Evolutionary conservation across 2,797 vertebrate genomes (phyloP).

Genomic region (Sarcophilus harrisii): DNA sequence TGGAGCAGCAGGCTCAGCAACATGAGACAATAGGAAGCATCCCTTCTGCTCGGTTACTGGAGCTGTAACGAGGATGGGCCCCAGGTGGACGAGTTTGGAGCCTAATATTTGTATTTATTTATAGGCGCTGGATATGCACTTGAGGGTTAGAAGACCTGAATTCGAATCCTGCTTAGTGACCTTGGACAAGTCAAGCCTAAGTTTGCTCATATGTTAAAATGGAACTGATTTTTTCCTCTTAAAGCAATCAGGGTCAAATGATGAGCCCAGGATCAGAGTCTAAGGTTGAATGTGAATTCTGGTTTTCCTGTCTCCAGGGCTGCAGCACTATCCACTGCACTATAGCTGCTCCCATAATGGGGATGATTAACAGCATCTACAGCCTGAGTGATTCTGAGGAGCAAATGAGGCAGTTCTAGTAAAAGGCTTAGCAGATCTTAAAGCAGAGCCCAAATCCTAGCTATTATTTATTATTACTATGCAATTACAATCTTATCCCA

Average conservation of each 20-base stretch:
- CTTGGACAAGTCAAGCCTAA: background rate
- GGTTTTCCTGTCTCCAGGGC: background rate
- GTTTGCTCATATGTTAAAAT: background rate
- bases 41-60: background rate
- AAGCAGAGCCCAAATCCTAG: background rate
- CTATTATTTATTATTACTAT: background rate
- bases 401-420: too few relatives aligned
- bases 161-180: background rate
- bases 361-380: background rate
- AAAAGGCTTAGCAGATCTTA: background rate
- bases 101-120: background rate
- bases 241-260: background rate
- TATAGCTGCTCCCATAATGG: background rate
- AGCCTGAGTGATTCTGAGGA: background rate
- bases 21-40: background rate
- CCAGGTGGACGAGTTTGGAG: background rate
- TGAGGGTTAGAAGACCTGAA: background rate
- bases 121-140: background rate
- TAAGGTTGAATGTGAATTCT: background rate
- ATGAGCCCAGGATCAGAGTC: background rate
- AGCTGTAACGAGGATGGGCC: background rate
- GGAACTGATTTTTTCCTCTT: background rate
- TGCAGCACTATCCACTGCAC: background rate
- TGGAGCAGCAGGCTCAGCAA: background rate
- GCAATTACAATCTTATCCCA: background rate